Evolutionary conservation across 2,888 invertebrate genomes (phyloP).

Genomic region (Tryphoninae sp.): DNA sequence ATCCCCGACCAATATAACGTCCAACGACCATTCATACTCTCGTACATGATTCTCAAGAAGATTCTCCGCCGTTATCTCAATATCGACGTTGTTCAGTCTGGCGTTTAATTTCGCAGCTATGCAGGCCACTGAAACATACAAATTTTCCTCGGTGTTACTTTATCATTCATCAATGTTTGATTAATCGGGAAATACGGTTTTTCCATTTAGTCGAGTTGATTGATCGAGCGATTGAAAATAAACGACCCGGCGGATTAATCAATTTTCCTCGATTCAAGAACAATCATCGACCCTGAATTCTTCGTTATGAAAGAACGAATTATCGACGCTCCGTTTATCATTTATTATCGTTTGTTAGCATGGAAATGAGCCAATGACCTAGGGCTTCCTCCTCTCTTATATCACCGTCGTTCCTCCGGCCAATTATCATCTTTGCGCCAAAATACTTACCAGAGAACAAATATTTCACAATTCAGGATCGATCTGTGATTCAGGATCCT

Average conservation of each 20-base stretch:
- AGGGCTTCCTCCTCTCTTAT: not conserved
- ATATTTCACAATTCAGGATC: not conserved
- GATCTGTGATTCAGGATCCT: not conserved
- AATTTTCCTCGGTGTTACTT: not conserved
- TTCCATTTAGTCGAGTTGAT: no score
- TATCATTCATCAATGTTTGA: no score
- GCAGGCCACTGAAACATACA: conserved; percentile 82
- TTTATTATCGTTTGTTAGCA: not conserved
- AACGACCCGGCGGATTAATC: not conserved
- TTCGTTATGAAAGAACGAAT: conserved; percentile 7
- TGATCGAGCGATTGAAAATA: no score
- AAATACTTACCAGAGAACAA: not conserved
- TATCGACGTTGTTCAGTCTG: conserved; percentile 80
- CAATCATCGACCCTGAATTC: not conserved
- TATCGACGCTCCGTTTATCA: conserved; percentile 6
- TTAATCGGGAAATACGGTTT: no score
- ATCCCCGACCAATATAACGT: conserved; percentile 86
- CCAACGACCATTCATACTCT: conserved; percentile 77
- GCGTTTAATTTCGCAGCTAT: conserved; percentile 83
- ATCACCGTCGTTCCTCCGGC: not conserved
- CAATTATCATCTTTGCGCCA: not conserved
- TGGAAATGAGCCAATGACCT: conserved; percentile 11
- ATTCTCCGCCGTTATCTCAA: conserved; percentile 81
- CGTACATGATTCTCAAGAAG: conserved; percentile 78
- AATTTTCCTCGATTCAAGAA: conserved; percentile 9